These are phyloP conservation scores for Neopipo cinnamomea DNA, from an alignment of 2,113 vertebrate species.

Conservation along the genomic window DNA sequence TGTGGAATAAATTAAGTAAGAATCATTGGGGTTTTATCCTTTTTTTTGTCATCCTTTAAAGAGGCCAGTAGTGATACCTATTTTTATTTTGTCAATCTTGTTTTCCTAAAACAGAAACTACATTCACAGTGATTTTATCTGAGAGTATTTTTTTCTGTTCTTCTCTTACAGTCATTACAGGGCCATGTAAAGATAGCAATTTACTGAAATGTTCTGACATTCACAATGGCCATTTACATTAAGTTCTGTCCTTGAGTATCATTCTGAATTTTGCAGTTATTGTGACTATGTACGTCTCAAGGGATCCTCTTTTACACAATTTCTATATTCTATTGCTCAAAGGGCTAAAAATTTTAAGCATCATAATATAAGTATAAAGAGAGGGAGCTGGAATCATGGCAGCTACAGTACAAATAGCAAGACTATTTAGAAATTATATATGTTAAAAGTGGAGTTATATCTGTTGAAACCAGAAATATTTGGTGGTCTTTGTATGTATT, in stretches of 20 bases:
- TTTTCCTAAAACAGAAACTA: not conserved
- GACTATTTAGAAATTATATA: not conserved
- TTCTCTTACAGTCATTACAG: not conserved
- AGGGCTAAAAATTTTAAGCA: not conserved
- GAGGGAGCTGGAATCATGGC: not conserved
- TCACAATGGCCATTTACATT: not conserved
- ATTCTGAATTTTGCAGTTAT: not conserved
- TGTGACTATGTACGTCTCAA: not conserved
- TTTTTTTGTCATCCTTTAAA: not conserved
- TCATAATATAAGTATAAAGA: not conserved
- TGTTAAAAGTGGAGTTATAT: not conserved
- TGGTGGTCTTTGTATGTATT: not conserved
- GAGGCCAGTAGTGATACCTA: not conserved
- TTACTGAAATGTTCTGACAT: not conserved
- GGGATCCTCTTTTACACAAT: not conserved
- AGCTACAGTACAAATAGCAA: not conserved
- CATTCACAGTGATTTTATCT: not conserved
- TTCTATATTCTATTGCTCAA: not conserved
- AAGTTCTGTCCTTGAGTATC: not conserved
- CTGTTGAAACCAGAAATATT: not conserved
- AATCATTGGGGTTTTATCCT: not conserved
- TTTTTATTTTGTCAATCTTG: not conserved
- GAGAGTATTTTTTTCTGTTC: not conserved
- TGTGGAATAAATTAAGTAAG: not conserved
- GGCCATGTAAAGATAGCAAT: not conserved